Percentiles rank a stretch among this genome's conserved stretches.
These are phyloP conservation scores for Drosophila cognata DNA, from an alignment of 2,888 invertebrate genomes.

Conservation along the genomic window DNA sequence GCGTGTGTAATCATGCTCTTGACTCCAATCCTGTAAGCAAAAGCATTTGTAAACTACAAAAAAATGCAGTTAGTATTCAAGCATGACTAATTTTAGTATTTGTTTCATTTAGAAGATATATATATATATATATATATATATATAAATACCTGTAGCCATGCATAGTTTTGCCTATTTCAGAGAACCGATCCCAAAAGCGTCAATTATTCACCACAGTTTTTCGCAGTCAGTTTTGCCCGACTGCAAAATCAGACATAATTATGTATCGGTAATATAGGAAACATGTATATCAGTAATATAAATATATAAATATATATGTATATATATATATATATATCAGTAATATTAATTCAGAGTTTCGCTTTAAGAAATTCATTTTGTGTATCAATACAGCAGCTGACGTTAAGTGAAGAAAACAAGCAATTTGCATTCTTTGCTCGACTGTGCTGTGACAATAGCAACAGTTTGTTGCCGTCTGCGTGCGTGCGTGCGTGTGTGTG, in stretches of 20 bases:
- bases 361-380: constrained; percentile 6
- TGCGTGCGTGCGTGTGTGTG: background rate
- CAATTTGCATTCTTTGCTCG: constrained; percentile 23
- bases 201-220: background rate
- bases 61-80: background rate
- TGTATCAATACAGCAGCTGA: constrained; percentile 16
- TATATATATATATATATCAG: background rate
- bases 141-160: no score
- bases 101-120: background rate
- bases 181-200: no score
- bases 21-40: background rate
- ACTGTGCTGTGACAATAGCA: constrained; percentile 17
- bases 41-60: background rate
- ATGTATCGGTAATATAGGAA: background rate
- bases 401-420: constrained; percentile 15
- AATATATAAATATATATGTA: no score
- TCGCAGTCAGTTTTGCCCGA: background rate
- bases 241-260: background rate
- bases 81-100: background rate
- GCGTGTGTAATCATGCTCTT: background rate
- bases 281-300: background rate
- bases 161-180: no score
- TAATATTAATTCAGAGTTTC: background rate
- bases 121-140: background rate
- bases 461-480: constrained; percentile 8